Conservation (phyloP, 2,113 vertebrate species). For the Willisornis vidua region DNA sequence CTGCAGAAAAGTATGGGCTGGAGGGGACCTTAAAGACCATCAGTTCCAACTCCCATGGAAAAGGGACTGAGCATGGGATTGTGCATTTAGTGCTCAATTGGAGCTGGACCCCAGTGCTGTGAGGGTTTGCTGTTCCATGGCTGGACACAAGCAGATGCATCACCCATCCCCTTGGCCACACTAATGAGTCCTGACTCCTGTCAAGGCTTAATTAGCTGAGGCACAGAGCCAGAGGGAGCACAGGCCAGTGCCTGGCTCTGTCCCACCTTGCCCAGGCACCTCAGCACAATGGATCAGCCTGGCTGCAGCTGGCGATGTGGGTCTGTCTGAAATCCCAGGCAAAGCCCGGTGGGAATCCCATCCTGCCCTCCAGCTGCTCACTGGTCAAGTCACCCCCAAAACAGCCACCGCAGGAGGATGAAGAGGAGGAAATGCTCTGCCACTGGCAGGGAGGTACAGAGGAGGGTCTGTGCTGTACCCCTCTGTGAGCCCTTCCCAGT, state of each 20-base stretch:
- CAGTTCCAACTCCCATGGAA: not conserved
- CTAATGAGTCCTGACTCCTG: not conserved
- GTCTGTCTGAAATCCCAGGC: not conserved
- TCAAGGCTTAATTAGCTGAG: not conserved
- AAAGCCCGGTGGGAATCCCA: not conserved
- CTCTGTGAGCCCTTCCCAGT: not conserved
- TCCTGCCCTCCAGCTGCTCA: not conserved
- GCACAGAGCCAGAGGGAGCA: not conserved
- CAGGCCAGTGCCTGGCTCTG: not conserved
- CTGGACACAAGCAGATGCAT: not conserved
- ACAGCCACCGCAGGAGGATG: not conserved
- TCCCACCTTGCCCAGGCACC: not conserved
- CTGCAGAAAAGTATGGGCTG: not conserved
- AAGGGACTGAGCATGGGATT: accelerated
- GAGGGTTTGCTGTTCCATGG: not conserved
- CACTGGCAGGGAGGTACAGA: not conserved
- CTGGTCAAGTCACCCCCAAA: not conserved
- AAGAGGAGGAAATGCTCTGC: not conserved
- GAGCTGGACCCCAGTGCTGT: not conserved
- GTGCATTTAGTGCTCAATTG: not conserved
- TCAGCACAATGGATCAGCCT: not conserved
- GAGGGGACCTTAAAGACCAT: not conserved
- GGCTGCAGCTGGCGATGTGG: not conserved
- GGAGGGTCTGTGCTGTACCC: not conserved
- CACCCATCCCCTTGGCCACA: not conserved